Base-by-base conservation (phyloP, 1,140 invertebrate genomes). In the Zaprionus tsacasi region DNA sequence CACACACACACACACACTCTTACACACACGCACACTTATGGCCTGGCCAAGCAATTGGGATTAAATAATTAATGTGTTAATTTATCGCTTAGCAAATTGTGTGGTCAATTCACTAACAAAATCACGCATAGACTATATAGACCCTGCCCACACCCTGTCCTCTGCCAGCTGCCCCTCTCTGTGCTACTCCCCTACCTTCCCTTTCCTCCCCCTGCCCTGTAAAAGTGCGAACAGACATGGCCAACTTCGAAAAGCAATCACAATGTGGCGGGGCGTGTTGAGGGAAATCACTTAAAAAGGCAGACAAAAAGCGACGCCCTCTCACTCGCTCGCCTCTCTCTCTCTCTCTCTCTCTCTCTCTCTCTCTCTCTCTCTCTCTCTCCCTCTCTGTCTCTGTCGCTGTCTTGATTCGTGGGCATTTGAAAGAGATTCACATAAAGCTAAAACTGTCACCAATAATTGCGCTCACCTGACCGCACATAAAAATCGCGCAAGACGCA, bases 381-480 rank as follows among this genome's bases (percentile, higher is more conserved):
- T 38, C n/a, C 40, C n/a, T 25, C 13, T 15, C 63, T 21, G 43
- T 54, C 17, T 38, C 33, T 15, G 15, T 55, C 36, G 25, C 52
- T 15, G 25, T 55, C 48, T 63, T 40, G 65, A 50, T 52, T 70
- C 54, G 76, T 82, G 66, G 58, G 54, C 56, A 69, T 81, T 87
- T 65, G 69, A 74, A 48, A 68, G 69, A 30, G 45, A 68, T 66
- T 82, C 80, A 56, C 83, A 87, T 83, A 87, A 87, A 83, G 73
- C 68, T 85, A 89, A 88, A 88, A 89, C 74, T 88, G 83, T 88
- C 83, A 88, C 85, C 86, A 88, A 88, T 87, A 87, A 87, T 87
- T 88, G 83, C 68, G 65, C 30, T 64, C 65, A 78, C 66, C 83
- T 83, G 83, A 70, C 80, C 85, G 77, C 83, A 88, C 73, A 88